phyloP scores from a whole-genome alignment of 1,140 invertebrate species.

The Hormaphis cornu region DNA sequence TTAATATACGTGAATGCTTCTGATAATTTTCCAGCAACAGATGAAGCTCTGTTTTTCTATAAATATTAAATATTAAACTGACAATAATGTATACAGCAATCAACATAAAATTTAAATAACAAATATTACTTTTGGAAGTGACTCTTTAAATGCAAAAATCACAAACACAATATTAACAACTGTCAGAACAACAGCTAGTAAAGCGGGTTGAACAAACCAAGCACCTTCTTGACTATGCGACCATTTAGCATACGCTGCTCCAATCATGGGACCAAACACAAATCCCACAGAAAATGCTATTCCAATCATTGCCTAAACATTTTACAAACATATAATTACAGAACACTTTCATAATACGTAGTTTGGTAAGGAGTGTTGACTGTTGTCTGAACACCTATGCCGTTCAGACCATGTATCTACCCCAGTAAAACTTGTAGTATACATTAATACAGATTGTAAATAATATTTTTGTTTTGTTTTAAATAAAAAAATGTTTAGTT shows the following conservation, averaged over 20 bases:
- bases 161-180: slow-evolving; percentile 71
- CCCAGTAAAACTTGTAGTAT: too few relatives aligned
- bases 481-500: too few relatives aligned
- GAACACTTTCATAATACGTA: too few relatives aligned
- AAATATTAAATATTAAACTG: slow-evolving; percentile 36
- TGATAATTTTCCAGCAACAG: slow-evolving; percentile 54
- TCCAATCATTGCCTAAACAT: slow-evolving; percentile 81
- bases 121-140: slow-evolving; percentile 59
- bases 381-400: too few relatives aligned
- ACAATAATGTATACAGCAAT: neutral
- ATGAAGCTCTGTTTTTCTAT: slow-evolving; percentile 57
- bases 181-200: slow-evolving; percentile 72
- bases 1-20: slow-evolving; percentile 67
- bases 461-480: too few relatives aligned
- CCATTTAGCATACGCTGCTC: slow-evolving; percentile 76
- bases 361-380: too few relatives aligned
- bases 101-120: neutral
- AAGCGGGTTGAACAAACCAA: slow-evolving; percentile 77
- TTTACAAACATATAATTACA: slow-evolving; percentile 35
- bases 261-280: slow-evolving; percentile 88
- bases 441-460: too few relatives aligned
- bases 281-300: slow-evolving; percentile 97
- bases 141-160: slow-evolving; percentile 69
- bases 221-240: slow-evolving; percentile 50
- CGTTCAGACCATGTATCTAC: too few relatives aligned